These are phyloP conservation scores for Entomyzon cyanotis DNA, from an alignment of 2,113 vertebrate genomes.

Conservation along the genomic window DNA sequence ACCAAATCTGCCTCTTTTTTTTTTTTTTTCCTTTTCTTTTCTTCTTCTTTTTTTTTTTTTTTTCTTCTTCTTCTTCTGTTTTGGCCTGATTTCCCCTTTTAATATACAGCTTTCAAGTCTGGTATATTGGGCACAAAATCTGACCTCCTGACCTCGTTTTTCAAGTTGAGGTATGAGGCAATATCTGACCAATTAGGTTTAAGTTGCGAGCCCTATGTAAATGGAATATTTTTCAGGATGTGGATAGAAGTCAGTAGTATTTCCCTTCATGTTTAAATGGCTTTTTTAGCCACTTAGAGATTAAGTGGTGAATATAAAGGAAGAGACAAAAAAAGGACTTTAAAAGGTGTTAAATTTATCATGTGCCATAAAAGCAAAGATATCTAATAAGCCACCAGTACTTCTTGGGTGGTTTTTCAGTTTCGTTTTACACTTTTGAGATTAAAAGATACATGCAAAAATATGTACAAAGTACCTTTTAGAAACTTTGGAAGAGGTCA, in stretches of 20 bases:
- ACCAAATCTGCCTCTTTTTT: neutral
- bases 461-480: constrained; percentile 82
- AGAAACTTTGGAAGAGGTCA: constrained; percentile 83
- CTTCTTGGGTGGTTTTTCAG: constrained; percentile 76
- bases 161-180: constrained; percentile 42
- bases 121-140: neutral
- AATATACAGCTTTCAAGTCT: constrained; percentile 22
- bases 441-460: constrained; percentile 79
- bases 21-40: neutral
- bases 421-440: constrained; percentile 76
- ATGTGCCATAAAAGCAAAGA: constrained; percentile 71
- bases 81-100: neutral
- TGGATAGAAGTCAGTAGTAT: constrained; percentile 50
- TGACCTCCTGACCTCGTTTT: constrained; percentile 29
- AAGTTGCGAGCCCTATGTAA: constrained; percentile 41
- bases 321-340: constrained; percentile 46
- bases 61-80: neutral
- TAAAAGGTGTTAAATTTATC: constrained; percentile 78
- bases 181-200: constrained; percentile 65
- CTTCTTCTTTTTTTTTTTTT: neutral
- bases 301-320: constrained; percentile 65
- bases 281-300: constrained; percentile 69
- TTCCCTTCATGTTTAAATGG: constrained; percentile 71
- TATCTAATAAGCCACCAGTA: constrained; percentile 77
- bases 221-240: constrained; percentile 40